Evolutionary conservation across 2,888 invertebrate species (phyloP).

Genomic region (Geotrupes spiniger): DNA sequence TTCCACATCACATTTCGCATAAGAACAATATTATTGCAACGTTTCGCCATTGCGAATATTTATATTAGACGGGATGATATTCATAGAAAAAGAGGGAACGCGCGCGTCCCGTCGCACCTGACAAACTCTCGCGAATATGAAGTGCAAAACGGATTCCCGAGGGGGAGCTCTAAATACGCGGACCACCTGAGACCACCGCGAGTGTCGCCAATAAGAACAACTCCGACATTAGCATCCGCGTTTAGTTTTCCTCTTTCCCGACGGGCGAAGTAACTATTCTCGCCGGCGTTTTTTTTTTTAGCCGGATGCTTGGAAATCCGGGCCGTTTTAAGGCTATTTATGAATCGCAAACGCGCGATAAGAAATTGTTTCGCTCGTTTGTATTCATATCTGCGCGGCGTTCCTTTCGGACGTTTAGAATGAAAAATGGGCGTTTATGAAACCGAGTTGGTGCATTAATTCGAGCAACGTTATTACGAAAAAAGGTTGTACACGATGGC

Average conservation of each 20-base stretch:
- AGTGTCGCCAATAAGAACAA: conserved; percentile 30
- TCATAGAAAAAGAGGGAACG: not conserved
- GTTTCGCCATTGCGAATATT: no score
- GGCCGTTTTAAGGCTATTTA: conserved; percentile 32
- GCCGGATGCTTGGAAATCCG: conserved; percentile 29
- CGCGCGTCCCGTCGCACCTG: not conserved
- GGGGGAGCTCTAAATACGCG: conserved; percentile 33
- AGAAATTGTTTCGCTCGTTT: conserved; percentile 26
- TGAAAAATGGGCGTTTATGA: no score
- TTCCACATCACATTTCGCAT: no score
- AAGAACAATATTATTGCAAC: no score
- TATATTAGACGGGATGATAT: no score
- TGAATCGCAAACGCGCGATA: conserved; percentile 35
- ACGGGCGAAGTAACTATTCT: conserved; percentile 13
- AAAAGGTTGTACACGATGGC: no score
- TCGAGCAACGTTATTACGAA: no score
- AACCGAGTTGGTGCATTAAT: no score
- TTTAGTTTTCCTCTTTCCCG: conserved; percentile 16
- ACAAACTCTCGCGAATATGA: conserved; percentile 22
- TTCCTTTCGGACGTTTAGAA: no score
- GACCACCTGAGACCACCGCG: conserved; percentile 34
- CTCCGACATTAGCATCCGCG: conserved; percentile 25
- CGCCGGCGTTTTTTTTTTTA: conserved; percentile 26
- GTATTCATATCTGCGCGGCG: conserved; percentile 13
- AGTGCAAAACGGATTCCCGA: conserved; percentile 24